These are phyloP conservation scores for Bombus affinis DNA, from an alignment of 1,140 invertebrate genomes.

Conservation along the genomic window DNA sequence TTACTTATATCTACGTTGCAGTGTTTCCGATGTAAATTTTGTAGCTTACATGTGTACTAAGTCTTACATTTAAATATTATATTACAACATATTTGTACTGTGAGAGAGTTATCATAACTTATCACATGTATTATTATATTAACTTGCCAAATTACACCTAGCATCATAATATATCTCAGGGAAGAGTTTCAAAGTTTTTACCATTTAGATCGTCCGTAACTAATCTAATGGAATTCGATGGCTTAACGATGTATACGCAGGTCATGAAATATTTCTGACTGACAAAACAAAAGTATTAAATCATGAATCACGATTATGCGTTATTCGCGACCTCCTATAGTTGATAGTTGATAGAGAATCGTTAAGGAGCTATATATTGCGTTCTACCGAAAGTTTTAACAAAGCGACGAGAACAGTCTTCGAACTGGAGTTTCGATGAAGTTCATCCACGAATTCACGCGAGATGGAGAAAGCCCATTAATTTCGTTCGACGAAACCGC, in stretches of 20 bases:
- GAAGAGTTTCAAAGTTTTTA: too few species aligned
- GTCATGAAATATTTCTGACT: background rate
- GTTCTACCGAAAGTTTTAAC: background rate
- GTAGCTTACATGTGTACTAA: too few species aligned
- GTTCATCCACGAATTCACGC: background rate
- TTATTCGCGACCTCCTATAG: background rate
- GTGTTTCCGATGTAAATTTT: too few species aligned
- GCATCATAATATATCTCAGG: too few species aligned
- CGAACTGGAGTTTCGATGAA: background rate
- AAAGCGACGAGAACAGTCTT: background rate
- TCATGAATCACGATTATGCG: background rate
- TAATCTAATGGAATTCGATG: background rate
- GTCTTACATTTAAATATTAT: too few species aligned
- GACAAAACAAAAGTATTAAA: background rate
- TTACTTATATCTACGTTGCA: too few species aligned
- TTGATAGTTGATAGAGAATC: background rate
- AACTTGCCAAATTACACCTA: too few species aligned
- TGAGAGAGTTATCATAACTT: too few species aligned
- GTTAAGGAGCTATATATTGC: background rate
- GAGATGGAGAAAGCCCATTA: background rate
- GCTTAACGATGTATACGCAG: too few species aligned
- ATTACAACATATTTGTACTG: too few species aligned
- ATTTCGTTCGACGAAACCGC: constrained; percentile 19
- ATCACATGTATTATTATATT: too few species aligned
- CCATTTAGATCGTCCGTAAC: too few species aligned